Conservation (phyloP, 1,140 invertebrate genomes). For the Nephotettix cincticeps region DNA sequence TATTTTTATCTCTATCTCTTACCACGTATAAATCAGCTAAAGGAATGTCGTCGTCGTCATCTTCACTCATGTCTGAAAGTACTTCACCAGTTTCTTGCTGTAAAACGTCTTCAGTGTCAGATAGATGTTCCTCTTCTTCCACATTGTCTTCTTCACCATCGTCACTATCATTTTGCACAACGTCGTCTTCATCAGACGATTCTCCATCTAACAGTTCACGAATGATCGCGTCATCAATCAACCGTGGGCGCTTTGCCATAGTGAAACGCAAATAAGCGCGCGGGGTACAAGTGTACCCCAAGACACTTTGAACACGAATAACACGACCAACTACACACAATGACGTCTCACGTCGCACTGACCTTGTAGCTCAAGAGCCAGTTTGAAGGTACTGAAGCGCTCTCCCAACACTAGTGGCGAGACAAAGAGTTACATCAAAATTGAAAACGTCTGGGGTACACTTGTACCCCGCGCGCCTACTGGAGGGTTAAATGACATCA, state of each 20-base stretch:
- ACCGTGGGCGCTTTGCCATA: not conserved
- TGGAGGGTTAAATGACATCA: constrained; percentile 32
- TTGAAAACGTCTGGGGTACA: not conserved
- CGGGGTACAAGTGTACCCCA: constrained; percentile 14
- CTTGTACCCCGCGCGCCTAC: constrained; percentile 2
- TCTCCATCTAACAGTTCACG: not conserved
- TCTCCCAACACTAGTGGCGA: not conserved
- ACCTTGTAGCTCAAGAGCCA: not conserved
- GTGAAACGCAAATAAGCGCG: not conserved
- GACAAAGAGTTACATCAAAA: not conserved
- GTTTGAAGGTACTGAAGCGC: constrained; percentile 9
- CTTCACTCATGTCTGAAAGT: too few relatives aligned
- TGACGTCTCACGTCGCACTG: not conserved
- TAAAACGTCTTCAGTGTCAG: too few relatives aligned
- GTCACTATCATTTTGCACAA: too few relatives aligned
- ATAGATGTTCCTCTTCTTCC: too few relatives aligned
- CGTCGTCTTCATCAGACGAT: too few relatives aligned
- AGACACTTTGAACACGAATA: not conserved
- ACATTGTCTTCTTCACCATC: too few relatives aligned
- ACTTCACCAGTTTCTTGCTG: too few relatives aligned
- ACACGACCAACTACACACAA: not conserved
- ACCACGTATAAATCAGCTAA: too few relatives aligned
- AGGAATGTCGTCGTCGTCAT: too few relatives aligned
- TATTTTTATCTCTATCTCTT: too few relatives aligned
- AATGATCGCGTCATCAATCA: not conserved